These are phyloP conservation scores for Columbina picui DNA, from an alignment of 2,113 vertebrate genomes.

Conservation along the genomic window DNA sequence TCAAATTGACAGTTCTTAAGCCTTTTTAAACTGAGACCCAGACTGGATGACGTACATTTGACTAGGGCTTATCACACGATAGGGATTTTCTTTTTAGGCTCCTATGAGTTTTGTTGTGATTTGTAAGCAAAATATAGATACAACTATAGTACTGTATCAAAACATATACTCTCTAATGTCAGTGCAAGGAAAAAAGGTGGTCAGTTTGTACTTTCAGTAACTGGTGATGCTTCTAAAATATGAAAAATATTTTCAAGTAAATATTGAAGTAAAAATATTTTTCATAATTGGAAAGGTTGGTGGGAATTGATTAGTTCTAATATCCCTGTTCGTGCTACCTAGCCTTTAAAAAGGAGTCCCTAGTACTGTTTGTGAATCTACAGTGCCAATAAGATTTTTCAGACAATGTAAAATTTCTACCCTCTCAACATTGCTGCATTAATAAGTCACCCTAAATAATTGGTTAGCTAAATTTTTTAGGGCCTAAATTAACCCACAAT, in stretches of 20 bases:
- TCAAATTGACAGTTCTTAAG: conserved; percentile 36
- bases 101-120: neutral
- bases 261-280: neutral
- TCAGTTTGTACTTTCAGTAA: neutral
- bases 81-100: neutral
- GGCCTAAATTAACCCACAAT: neutral
- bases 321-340: neutral
- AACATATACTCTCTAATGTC: neutral
- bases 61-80: neutral
- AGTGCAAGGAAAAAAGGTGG: neutral
- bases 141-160: neutral
- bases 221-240: neutral
- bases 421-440: neutral
- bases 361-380: neutral
- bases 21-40: conserved; percentile 34
- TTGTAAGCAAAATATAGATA: conserved; percentile 1
- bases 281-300: neutral
- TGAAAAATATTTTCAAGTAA: neutral
- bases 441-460: neutral
- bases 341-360: neutral
- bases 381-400: neutral
- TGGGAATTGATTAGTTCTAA: neutral
- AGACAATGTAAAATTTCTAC: neutral
- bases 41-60: neutral
- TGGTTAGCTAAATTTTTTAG: neutral